Percentiles rank a stretch among this genome's conserved stretches.
These are phyloP conservation scores for Rousettus leschenaultii DNA, from an alignment of 2,113 vertebrate genomes.

Conservation along the genomic window DNA sequence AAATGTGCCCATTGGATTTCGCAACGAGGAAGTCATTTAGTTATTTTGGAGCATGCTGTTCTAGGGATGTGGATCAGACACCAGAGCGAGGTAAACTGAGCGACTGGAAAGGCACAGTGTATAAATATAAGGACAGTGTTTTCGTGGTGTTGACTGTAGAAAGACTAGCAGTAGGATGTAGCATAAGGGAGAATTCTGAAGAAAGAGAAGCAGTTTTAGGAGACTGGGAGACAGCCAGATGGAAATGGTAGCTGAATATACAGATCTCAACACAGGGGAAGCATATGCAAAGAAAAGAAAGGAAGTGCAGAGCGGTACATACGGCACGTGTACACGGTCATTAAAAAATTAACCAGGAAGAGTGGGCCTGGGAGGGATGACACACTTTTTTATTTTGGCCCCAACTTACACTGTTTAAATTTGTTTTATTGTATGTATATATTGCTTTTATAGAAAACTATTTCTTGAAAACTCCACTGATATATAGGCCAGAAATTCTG, in stretches of 20 bases:
- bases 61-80: not conserved
- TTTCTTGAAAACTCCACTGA: not conserved
- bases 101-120: not conserved
- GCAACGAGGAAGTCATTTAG: not conserved
- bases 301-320: not conserved
- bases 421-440: not conserved
- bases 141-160: not conserved
- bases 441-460: not conserved
- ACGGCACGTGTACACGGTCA: not conserved
- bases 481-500: not conserved
- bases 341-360: not conserved
- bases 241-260: not conserved
- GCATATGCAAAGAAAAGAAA: not conserved
- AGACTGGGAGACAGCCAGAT: not conserved
- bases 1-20: not conserved
- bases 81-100: not conserved
- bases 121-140: not conserved
- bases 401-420: not conserved
- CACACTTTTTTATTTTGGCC: not conserved
- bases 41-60: constrained; percentile 8
- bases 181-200: not conserved
- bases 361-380: not conserved
- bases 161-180: not conserved
- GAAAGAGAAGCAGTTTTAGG: not conserved
- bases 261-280: not conserved